Evolutionary conservation across 2,888 invertebrate species (phyloP).

Genomic region (Isoperla grammatica): DNA sequence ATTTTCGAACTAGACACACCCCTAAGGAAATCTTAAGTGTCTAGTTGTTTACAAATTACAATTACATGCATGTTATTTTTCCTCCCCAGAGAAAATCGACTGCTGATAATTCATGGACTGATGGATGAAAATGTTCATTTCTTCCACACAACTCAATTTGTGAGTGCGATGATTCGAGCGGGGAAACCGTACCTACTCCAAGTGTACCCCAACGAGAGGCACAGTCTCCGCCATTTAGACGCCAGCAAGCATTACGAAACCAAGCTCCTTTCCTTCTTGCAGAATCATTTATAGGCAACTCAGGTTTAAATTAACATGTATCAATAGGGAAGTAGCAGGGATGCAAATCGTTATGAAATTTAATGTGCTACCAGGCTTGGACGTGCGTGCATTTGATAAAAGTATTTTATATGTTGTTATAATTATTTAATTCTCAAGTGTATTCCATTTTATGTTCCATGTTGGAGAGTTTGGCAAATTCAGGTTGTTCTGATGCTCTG

Average conservation of each 20-base stretch:
- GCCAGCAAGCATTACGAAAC: slow-evolving; percentile 97
- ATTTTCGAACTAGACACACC: no score
- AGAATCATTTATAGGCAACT: slow-evolving; percentile 59
- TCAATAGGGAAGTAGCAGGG: background rate
- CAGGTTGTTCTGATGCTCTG: background rate
- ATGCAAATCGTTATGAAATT: background rate
- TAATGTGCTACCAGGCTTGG: background rate
- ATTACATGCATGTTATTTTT: no score
- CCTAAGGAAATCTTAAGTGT: no score
- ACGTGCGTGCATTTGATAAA: no score
- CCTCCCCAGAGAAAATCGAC: slow-evolving; percentile 66
- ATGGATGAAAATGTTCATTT: slow-evolving; percentile 99
- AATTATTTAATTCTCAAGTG: no score
- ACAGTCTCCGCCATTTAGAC: slow-evolving; percentile 88
- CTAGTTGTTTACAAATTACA: no score
- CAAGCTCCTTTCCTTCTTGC: slow-evolving; percentile 84
- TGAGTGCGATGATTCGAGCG: slow-evolving; percentile 83
- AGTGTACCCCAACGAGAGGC: slow-evolving; percentile 95
- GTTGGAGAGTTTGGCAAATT: no score
- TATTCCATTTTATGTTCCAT: no score
- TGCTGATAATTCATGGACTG: slow-evolving; percentile 93
- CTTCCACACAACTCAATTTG: slow-evolving; percentile 86
- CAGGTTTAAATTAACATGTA: background rate
- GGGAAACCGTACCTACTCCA: slow-evolving; percentile 95
- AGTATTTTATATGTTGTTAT: no score